These are phyloP conservation scores for Pseudomyrmex concolor DNA, from an alignment of 1,140 invertebrate species.

Conservation along the genomic window DNA sequence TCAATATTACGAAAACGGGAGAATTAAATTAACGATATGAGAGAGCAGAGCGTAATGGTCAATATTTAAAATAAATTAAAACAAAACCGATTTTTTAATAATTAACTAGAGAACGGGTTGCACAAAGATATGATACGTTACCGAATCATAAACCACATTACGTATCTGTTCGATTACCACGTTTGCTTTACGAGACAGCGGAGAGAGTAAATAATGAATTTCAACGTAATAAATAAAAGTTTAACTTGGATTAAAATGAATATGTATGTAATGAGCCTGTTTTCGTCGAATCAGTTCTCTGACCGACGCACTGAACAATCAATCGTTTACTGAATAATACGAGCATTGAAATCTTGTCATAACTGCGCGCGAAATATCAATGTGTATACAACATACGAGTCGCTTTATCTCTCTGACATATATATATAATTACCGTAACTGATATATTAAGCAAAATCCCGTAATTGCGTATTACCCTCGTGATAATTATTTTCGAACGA, in stretches of 20 bases:
- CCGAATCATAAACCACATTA: background rate
- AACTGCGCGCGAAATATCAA: slow-evolving; percentile 1
- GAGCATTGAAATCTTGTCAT: slow-evolving; percentile 26
- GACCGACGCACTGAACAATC: slow-evolving; percentile 5
- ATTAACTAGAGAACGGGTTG: slow-evolving; percentile 5
- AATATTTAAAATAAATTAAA: background rate
- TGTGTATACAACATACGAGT: slow-evolving; percentile 24
- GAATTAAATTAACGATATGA: background rate
- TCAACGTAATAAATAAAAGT: slow-evolving; percentile 15
- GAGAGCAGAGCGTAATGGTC: background rate
- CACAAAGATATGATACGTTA: slow-evolving; percentile 17
- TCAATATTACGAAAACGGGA: background rate
- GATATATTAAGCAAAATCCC: background rate
- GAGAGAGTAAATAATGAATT: background rate
- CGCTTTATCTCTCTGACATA: background rate
- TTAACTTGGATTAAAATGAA: slow-evolving; percentile 25
- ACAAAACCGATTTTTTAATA: slow-evolving; percentile 5
- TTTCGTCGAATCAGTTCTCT: slow-evolving; percentile 14
- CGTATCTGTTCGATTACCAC: slow-evolving; percentile 17
- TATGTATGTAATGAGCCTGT: slow-evolving; percentile 33
- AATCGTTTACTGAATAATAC: slow-evolving; percentile 37
- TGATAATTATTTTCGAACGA: slow-evolving; percentile 26
- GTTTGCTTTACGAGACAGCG: background rate
- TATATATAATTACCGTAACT: slow-evolving; percentile 15
- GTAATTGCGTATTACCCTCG: background rate